A percentile compares a stretch with the other conserved stretches of the same genome.
Evolutionary conservation across 1,140 invertebrate species (phyloP).

Genomic region (Pararge aegeria): DNA sequence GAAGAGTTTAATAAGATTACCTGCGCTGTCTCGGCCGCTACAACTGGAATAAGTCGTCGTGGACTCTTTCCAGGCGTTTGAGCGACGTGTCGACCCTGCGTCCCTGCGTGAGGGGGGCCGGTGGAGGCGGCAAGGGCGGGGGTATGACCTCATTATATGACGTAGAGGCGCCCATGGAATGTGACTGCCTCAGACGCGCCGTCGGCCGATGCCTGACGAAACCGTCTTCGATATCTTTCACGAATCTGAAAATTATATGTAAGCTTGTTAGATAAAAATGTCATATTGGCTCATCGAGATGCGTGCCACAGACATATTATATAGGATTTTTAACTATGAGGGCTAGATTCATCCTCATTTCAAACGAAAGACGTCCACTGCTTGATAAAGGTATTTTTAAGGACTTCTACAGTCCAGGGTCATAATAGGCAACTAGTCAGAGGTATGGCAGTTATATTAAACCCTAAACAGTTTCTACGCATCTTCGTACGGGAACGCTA

Average conservation of each 20-base stretch:
- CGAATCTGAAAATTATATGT: constrained; percentile 73
- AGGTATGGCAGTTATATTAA: no score
- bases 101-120: constrained; percentile 89
- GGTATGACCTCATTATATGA: constrained; percentile 70
- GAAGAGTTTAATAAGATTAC: constrained; percentile 9
- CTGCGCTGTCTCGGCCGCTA: constrained; percentile 83
- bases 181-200: constrained; percentile 80
- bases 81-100: constrained; percentile 88
- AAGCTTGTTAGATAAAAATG: neutral
- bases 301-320: no score
- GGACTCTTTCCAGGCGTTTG: constrained; percentile 88
- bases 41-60: constrained; percentile 94
- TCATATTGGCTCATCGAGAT: neutral
- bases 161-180: constrained; percentile 71
- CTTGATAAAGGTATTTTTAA: no score
- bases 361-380: no score
- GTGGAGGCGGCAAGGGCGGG: constrained; percentile 76
- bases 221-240: constrained; percentile 77
- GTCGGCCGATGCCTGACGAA: constrained; percentile 78
- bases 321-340: no score
- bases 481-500: no score
- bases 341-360: no score
- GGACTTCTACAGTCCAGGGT: no score
- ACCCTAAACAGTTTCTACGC: no score
- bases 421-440: no score